Evolutionary conservation across 2,888 invertebrate species (phyloP).

Genomic region (Sisyra terminalis): DNA sequence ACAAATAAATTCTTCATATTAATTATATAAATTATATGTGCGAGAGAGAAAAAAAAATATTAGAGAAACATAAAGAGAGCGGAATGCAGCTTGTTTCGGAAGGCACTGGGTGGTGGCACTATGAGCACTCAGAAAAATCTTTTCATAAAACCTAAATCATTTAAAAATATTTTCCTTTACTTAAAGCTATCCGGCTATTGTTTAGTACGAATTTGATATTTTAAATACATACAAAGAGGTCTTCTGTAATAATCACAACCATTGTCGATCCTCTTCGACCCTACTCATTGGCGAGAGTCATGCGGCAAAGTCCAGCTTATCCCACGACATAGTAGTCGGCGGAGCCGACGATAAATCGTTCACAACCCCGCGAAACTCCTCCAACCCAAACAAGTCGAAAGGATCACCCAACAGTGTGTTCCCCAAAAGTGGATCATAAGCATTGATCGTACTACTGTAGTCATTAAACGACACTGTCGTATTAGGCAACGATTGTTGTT

Average conservation of each 20-base stretch:
- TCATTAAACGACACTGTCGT: constrained; percentile 12
- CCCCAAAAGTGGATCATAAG: constrained; percentile 58
- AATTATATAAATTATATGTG: too few relatives aligned
- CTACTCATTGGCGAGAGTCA: constrained; percentile 23
- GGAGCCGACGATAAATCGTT: constrained; percentile 44
- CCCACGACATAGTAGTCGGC: constrained; percentile 51
- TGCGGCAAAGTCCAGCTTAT: constrained; percentile 58
- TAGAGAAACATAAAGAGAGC: constrained; percentile 4
- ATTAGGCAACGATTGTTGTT: constrained; percentile 12
- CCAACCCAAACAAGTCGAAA: constrained; percentile 46
- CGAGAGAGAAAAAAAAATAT: too few relatives aligned
- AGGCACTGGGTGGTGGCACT: constrained; percentile 8
- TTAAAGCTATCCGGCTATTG: too few relatives aligned
- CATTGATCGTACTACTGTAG: constrained; percentile 19
- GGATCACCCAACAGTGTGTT: constrained; percentile 43
- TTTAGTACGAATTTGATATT: not conserved
- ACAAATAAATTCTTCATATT: too few relatives aligned
- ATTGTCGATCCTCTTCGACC: too few relatives aligned
- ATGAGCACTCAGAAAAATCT: constrained; percentile 1
- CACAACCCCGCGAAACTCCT: constrained; percentile 34
- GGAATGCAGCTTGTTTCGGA: constrained; percentile 10
- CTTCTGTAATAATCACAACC: too few relatives aligned
- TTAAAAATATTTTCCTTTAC: too few relatives aligned
- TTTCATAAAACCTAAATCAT: not conserved
- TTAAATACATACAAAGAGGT: too few relatives aligned